A percentile compares a stretch with the other conserved stretches of the same genome.
Conservation (phyloP, 2,888 invertebrate species). For the Choreutis nemorana region DNA sequence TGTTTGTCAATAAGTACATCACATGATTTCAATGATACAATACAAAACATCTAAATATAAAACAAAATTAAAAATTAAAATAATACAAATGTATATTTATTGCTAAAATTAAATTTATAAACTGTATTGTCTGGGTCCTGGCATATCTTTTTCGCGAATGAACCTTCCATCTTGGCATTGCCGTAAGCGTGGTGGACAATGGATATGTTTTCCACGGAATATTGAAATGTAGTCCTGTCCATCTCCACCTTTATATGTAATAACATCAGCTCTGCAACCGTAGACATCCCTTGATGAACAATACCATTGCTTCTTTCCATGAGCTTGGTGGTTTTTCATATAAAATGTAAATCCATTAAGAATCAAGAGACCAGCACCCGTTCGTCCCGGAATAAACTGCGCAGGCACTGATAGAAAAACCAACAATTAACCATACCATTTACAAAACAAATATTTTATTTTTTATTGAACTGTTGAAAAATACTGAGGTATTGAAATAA, state of each 20-base stretch:
- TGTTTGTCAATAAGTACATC: constrained; percentile 38
- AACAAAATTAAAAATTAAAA: constrained; percentile 16
- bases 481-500: no score
- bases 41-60: constrained; percentile 12
- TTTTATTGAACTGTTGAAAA: no score
- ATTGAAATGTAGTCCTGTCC: constrained; percentile 56
- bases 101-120: constrained; percentile 11
- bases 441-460: no score
- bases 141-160: constrained; percentile 46
- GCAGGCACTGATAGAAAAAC: constrained; percentile 47
- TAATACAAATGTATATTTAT: no score
- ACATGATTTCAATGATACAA: constrained; percentile 21
- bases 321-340: constrained; percentile 59
- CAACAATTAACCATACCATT: constrained; percentile 11
- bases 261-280: constrained; percentile 54
- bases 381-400: constrained; percentile 52
- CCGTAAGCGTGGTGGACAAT: constrained; percentile 45
- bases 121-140: constrained; percentile 24
- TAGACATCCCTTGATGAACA: constrained; percentile 55
- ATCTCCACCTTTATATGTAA: constrained; percentile 48
- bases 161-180: constrained; percentile 54
- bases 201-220: constrained; percentile 51
- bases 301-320: constrained; percentile 60
- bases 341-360: constrained; percentile 57
- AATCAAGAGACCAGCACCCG: constrained; percentile 49